Conservation (phyloP, 2,888 invertebrate genomes). For the Drymonia ruficornis region DNA sequence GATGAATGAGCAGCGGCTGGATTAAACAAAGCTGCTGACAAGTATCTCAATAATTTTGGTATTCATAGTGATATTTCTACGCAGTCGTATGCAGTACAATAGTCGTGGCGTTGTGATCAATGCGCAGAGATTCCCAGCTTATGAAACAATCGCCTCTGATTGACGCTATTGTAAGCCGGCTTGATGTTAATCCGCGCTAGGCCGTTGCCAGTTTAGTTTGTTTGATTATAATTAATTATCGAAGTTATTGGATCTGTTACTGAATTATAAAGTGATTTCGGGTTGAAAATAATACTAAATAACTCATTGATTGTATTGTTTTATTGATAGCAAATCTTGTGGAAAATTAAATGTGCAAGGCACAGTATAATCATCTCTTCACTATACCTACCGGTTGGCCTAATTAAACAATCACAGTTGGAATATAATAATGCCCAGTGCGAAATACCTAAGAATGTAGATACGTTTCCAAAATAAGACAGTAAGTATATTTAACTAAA, state of each 20-base stretch:
- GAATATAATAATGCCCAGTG: too few species aligned
- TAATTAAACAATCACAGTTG: too few species aligned
- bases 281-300: neutral
- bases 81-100: neutral
- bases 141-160: conserved; percentile 22
- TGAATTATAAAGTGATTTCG: neutral
- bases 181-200: conserved; percentile 23
- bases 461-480: neutral
- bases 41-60: neutral
- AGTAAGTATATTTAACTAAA: neutral
- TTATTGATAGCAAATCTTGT: neutral
- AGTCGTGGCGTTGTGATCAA: neutral
- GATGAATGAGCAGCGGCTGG: too few species aligned
- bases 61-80: neutral
- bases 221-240: conserved; percentile 22
- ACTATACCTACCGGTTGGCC: too few species aligned
- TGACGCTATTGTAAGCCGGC: conserved; percentile 31
- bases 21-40: neutral
- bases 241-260: conserved; percentile 12
- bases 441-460: too few species aligned
- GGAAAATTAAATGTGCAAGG: too few species aligned
- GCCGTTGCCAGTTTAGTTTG: conserved; percentile 9
- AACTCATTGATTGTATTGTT: neutral
- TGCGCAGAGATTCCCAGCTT: conserved; percentile 2
- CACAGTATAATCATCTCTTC: too few species aligned